These are phyloP conservation scores for Hafferia zeledoni DNA, from an alignment of 2,797 vertebrate species.

Conservation along the genomic window DNA sequence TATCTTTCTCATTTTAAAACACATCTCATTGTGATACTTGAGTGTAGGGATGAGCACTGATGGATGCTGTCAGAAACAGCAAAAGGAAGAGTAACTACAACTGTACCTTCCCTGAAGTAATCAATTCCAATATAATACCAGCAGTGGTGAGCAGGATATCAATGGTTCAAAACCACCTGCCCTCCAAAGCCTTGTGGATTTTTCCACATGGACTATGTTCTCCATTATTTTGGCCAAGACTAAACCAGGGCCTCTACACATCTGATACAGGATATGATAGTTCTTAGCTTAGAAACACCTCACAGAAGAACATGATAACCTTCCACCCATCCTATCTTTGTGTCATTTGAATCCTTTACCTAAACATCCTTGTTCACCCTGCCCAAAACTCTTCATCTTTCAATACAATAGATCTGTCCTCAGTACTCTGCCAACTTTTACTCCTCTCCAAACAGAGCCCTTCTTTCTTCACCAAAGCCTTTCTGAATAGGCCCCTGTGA, in stretches of 20 bases:
- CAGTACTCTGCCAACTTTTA: background rate
- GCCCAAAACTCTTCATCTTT: background rate
- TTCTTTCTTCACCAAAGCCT: background rate
- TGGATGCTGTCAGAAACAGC: background rate
- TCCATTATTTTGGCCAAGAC: background rate
- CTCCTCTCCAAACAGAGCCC: background rate
- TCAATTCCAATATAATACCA: background rate
- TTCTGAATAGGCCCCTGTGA: background rate
- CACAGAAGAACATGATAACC: background rate
- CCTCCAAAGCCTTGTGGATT: background rate
- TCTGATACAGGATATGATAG: background rate
- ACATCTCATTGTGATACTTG: background rate
- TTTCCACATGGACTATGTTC: background rate
- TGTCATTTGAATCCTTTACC: background rate
- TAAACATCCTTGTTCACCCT: background rate
- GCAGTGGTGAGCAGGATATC: background rate
- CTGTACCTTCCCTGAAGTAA: background rate
- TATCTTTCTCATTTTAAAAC: background rate
- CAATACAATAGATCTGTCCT: background rate
- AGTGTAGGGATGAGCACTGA: background rate
- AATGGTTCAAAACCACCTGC: background rate
- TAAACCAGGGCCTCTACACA: background rate
- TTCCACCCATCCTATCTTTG: background rate
- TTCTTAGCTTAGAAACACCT: background rate
- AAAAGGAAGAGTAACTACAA: background rate